Percentiles rank a stretch among this genome's conserved stretches.
These are phyloP conservation scores for Strigops habroptila DNA, from an alignment of 2,113 vertebrate species.

Conservation along the genomic window DNA sequence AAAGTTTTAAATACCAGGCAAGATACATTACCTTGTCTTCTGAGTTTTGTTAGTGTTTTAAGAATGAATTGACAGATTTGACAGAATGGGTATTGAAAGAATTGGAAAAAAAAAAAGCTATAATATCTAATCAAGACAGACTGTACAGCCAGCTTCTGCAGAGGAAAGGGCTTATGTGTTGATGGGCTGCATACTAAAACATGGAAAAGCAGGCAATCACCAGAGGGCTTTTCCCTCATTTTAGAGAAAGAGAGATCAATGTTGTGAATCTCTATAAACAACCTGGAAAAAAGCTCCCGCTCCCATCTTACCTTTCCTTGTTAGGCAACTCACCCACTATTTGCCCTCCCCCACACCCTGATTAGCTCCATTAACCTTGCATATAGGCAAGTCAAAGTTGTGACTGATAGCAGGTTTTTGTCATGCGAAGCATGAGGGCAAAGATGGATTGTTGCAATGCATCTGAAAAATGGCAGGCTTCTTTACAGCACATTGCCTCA, in stretches of 20 bases:
- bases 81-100: constrained; percentile 9
- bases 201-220: neutral
- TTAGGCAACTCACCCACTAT: neutral
- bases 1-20: neutral
- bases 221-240: neutral
- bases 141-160: neutral
- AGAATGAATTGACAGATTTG: constrained; percentile 13
- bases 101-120: constrained; percentile 17
- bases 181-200: constrained; percentile 29
- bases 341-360: neutral
- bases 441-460: neutral
- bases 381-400: neutral
- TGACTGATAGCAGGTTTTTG: neutral
- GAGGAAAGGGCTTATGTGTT: neutral
- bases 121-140: neutral
- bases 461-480: neutral
- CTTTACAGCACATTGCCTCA: neutral
- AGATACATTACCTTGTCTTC: neutral
- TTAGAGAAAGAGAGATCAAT: neutral
- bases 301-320: neutral
- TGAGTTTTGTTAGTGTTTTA: neutral
- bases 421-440: neutral
- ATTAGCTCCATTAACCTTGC: neutral
- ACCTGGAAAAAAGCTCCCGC: neutral
- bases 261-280: neutral